Evolutionary conservation across 1,140 invertebrate species (phyloP).

Genomic region (Pseudobourletiella spinata): DNA sequence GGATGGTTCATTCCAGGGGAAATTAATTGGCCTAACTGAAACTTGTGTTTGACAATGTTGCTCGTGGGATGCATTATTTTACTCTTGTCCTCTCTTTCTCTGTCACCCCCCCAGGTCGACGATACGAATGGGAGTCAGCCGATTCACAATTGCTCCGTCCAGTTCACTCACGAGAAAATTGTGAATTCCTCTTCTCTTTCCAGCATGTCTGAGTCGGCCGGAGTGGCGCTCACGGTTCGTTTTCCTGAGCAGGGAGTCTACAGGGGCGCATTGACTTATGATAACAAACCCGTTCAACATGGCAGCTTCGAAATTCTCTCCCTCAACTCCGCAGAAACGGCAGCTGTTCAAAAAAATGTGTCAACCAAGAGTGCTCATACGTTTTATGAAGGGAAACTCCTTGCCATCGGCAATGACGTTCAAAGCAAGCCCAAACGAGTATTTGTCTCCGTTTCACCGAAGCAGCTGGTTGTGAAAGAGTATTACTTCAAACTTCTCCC

Average conservation of each 20-base stretch:
- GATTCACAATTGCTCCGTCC: constrained; percentile 25
- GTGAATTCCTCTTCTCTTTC: background rate
- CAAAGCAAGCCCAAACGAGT: constrained; percentile 72
- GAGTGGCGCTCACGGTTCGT: constrained; percentile 18
- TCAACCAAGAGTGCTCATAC: constrained; percentile 71
- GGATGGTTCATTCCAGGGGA: no score
- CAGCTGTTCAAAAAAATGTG: constrained; percentile 76
- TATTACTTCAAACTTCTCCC: constrained; percentile 85
- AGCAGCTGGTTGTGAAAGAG: constrained; percentile 84
- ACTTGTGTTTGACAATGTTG: no score
- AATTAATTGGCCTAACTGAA: no score
- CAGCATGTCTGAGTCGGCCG: constrained; percentile 9
- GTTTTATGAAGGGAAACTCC: constrained; percentile 72
- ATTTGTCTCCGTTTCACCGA: constrained; percentile 74
- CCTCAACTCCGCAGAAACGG: constrained; percentile 62
- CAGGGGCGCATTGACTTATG: constrained; percentile 52
- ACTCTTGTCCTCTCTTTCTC: no score
- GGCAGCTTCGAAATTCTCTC: constrained; percentile 89
- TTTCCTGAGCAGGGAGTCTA: constrained; percentile 33
- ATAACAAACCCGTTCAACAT: constrained; percentile 68
- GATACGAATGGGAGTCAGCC: constrained; percentile 11
- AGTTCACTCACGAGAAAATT: constrained; percentile 29
- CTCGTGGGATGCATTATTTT: no score
- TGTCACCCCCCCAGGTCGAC: no score
- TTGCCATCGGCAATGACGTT: constrained; percentile 59